Conservation (phyloP, 2,797 vertebrate species). For the Oceanodroma leucorhoa region DNA sequence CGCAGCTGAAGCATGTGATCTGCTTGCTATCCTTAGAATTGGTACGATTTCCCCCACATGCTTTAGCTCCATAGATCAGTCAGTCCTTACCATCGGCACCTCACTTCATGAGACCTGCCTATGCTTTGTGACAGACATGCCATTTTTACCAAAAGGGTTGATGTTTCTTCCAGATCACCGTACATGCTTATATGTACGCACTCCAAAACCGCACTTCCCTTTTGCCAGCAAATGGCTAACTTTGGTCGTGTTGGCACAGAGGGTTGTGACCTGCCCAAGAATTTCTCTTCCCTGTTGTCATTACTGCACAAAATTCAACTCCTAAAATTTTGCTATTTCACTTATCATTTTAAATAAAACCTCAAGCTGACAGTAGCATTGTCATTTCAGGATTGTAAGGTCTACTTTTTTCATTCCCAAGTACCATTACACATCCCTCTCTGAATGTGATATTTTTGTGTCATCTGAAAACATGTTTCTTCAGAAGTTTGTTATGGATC, state of each 20-base stretch:
- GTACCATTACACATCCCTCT: background rate
- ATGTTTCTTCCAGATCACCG: background rate
- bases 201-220: background rate
- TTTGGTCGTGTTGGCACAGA: background rate
- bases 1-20: background rate
- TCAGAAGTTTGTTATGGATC: background rate
- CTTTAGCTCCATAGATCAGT: background rate
- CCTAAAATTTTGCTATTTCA: background rate
- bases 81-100: background rate
- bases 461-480: background rate
- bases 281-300: background rate
- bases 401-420: background rate
- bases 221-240: background rate
- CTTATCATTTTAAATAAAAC: background rate
- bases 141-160: background rate
- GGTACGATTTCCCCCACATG: fast-evolving
- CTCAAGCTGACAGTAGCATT: background rate
- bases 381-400: background rate
- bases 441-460: background rate
- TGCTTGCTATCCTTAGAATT: background rate
- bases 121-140: background rate
- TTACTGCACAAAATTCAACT: background rate
- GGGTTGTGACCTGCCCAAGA: background rate
- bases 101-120: background rate
- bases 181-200: fast-evolving